Evolutionary conservation across 2,888 invertebrate genomes (phyloP), one percentile per base, ranked within the genome.

Genomic region (Brachycybe producta): DNA sequence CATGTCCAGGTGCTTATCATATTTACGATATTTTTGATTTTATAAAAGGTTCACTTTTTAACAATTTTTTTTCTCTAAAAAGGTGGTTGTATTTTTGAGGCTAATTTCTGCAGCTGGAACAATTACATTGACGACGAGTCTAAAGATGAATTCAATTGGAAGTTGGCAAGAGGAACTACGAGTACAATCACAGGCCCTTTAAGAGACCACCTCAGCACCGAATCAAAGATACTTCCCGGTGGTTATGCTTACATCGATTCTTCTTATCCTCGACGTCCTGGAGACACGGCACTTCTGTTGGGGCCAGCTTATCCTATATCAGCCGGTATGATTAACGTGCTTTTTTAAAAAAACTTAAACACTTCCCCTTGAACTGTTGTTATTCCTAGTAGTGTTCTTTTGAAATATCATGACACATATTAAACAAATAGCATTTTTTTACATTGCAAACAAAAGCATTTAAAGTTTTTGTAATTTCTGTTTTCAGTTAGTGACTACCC

Each of bases 121-220:
- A 57, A 56, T 32, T 54, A 52, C 17, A 52, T 51, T 41, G 52
- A 48, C 2, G 58, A 56, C 19, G 40, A n/a, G 4, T 7, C 28
- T 19, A 19, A 21, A 11, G 66, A 62, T 52, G 55, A 56, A 38
- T 66, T 65, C 56, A 62, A 67, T 48, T 67, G 66, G 66, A 58
- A 60, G 5, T 44, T 62, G 1, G 55, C 60, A 34, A 57, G 59
- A 28, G 64, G 64, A 19, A 56, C 57, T 27, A 52, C 41, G 11
- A 55, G 49, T 46, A 56, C 55, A 15, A 45, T 55, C 23, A 64
- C 64, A 2, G 62, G 63, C 17, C 65, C 66, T 17, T 42, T 57
- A 2, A 54, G 54, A 26, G 67, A 67, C 51, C 63, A 65, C 54
- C 51, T 46, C 38, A 50, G 50, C 15, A 35, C 50, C 23, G 44